These are phyloP conservation scores for Neuroterus valhalla DNA, from an alignment of 1,140 invertebrate genomes.

Conservation along the genomic window DNA sequence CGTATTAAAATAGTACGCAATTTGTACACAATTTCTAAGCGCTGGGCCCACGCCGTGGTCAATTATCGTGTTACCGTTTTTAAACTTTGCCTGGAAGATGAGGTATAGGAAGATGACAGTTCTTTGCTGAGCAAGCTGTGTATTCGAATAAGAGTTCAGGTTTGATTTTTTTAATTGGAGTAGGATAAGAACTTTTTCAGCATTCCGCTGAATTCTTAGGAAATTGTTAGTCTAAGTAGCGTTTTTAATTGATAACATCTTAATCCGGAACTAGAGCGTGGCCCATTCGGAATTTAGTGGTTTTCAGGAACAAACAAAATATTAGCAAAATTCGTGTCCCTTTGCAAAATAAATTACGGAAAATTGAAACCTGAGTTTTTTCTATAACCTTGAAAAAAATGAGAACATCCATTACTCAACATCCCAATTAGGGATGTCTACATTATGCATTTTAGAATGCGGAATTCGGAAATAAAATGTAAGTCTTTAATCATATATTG, in stretches of 20 bases:
- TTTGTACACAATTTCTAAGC: slow-evolving; percentile 18
- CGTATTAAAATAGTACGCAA: slow-evolving; percentile 25
- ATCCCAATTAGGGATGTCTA: too few species aligned
- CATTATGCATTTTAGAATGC: too few species aligned
- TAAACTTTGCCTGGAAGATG: background rate
- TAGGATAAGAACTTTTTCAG: background rate
- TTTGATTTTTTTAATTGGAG: background rate
- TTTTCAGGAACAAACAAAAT: slow-evolving; percentile 1
- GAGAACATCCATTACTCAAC: too few species aligned
- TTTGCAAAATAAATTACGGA: slow-evolving; percentile 34
- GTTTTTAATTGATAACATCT: slow-evolving; percentile 15
- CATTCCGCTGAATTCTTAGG: slow-evolving; percentile 2
- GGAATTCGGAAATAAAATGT: too few species aligned
- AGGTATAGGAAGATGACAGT: background rate
- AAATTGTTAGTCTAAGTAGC: background rate
- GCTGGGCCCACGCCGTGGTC: background rate
- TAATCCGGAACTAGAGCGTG: background rate
- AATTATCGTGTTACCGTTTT: slow-evolving; percentile 19
- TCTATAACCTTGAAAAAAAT: background rate
- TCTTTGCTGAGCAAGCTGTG: background rate
- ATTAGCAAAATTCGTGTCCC: slow-evolving; percentile 31
- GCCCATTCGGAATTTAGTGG: slow-evolving; percentile 12
- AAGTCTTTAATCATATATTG: too few species aligned
- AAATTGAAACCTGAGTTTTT: slow-evolving; percentile 22
- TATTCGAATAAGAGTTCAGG: background rate